Conservation (phyloP, 1,140 invertebrate genomes). For the Laupala kohalensis region DNA sequence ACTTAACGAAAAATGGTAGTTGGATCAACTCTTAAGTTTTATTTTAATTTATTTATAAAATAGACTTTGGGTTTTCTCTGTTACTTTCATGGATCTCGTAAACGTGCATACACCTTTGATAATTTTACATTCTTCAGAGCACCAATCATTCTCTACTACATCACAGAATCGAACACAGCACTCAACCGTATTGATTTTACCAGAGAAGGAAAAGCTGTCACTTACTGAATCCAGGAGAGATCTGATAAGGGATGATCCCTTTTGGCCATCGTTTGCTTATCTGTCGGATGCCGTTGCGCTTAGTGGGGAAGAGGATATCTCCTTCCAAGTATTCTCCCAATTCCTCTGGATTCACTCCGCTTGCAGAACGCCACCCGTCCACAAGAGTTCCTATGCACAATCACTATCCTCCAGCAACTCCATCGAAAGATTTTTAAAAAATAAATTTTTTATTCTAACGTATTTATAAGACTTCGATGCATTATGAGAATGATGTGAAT, state of each 20-base stretch:
- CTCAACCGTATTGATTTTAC: no score
- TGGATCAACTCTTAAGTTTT: no score
- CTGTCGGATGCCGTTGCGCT: conserved; percentile 48
- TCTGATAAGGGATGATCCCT: conserved; percentile 54
- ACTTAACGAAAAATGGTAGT: no score
- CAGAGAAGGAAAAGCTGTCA: conserved; percentile 2
- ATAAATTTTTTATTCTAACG: neutral
- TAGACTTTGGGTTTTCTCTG: no score
- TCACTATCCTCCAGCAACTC: neutral
- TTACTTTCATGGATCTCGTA: no score
- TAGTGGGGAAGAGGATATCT: conserved; percentile 50
- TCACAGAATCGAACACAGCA: no score
- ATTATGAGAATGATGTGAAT: neutral
- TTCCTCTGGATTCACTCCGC: conserved; percentile 55
- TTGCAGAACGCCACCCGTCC: conserved; percentile 39
- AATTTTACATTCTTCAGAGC: no score
- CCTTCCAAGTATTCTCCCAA: conserved; percentile 57
- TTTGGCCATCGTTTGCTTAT: conserved; percentile 45
- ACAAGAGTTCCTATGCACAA: conserved; percentile 30
- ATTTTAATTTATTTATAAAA: no score
- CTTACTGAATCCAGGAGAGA: conserved; percentile 48
- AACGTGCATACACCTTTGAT: no score
- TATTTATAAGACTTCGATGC: neutral
- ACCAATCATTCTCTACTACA: no score
- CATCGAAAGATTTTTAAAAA: neutral